Conservation (phyloP, 1,140 invertebrate genomes). For the Rhynchophorus ferrugineus region DNA sequence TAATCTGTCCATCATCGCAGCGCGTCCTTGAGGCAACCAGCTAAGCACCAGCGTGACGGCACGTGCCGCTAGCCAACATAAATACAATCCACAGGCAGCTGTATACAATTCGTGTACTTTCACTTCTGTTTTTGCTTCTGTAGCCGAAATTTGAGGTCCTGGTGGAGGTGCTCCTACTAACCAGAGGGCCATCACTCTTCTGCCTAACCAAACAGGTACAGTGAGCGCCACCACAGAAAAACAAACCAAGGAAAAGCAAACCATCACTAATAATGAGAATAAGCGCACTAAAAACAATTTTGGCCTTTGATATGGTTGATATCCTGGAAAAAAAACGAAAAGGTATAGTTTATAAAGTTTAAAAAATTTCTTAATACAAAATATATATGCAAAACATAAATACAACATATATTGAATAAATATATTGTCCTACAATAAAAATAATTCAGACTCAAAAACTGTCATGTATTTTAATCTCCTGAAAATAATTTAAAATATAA, state of each 20-base stretch:
- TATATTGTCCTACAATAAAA: too few relatives aligned
- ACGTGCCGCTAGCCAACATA: constrained; percentile 82
- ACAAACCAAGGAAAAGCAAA: constrained; percentile 78
- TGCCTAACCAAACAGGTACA: constrained; percentile 83
- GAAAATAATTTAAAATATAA: too few relatives aligned
- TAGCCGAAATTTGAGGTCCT: constrained; percentile 34
- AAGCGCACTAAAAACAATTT: constrained; percentile 75
- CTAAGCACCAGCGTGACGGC: constrained; percentile 69
- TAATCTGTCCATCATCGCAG: constrained; percentile 64
- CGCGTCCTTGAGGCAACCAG: constrained; percentile 82
- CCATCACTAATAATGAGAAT: constrained; percentile 64
- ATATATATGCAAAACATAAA: too few relatives aligned
- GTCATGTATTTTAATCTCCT: too few relatives aligned
- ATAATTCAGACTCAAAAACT: too few relatives aligned
- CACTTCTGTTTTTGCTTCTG: constrained; percentile 47
- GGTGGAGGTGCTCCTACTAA: constrained; percentile 51
- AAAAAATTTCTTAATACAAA: too few relatives aligned
- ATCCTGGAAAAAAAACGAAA: constrained; percentile 44
- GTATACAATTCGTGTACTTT: constrained; percentile 93
- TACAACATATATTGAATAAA: too few relatives aligned
- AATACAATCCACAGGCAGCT: constrained; percentile 86
- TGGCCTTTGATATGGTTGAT: constrained; percentile 82
- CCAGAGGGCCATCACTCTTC: constrained; percentile 82
- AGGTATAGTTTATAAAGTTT: too few relatives aligned
- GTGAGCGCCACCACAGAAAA: constrained; percentile 78